Base-by-base conservation (phyloP, 1,140 invertebrate species). In the Drosophila willistoni region DNA sequence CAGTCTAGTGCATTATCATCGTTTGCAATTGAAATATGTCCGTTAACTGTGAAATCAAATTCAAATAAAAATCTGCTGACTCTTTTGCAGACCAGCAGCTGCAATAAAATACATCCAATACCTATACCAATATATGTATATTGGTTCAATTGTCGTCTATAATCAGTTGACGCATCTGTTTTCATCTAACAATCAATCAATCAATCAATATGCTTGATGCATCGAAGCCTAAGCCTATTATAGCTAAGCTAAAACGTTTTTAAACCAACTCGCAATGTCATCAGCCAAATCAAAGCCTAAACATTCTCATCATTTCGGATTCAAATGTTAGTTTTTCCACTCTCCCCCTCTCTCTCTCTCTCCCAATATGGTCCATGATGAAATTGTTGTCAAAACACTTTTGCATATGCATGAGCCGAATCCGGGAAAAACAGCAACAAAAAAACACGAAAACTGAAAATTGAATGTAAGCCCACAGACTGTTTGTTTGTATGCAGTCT, bases 1-100 rank as follows among this genome's bases (percentile, higher is more conserved):
- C 1, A 29, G 25, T 29, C 41, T 22, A 57, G 36, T 34, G 13
- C 25, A 39, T 9, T 7, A 19, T 44, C 55, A 63, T 59, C 42
- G 69, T 70, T 70, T 62, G 63, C 73, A 67, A 67, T 77, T 70
- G 54, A 71, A 71, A 77, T 54, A 42, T 42, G 13, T 9, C 55
- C 42, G 62, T 65, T 61, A 25, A 55, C 51, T 65, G 34, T 51
- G 13, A 73, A 73, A 73, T 59, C 57, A 68, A 77, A 73, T 55
- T 76, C 42, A 42, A 65, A 73, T 73, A 73, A 60, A 51, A 59
- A 64, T 68, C 42, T 67, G 42, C 25, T 44, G 44, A 17, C 25
- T 39, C 56, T 12, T 33, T 39, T 33, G 33, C 56, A 51, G 33
- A 42, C 17, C 44, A 44, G 13, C 39, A 70, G 51, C 42, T 65